These are phyloP conservation scores for Halictus rubicundus DNA, from an alignment of 1,140 invertebrate species.

Conservation along the genomic window DNA sequence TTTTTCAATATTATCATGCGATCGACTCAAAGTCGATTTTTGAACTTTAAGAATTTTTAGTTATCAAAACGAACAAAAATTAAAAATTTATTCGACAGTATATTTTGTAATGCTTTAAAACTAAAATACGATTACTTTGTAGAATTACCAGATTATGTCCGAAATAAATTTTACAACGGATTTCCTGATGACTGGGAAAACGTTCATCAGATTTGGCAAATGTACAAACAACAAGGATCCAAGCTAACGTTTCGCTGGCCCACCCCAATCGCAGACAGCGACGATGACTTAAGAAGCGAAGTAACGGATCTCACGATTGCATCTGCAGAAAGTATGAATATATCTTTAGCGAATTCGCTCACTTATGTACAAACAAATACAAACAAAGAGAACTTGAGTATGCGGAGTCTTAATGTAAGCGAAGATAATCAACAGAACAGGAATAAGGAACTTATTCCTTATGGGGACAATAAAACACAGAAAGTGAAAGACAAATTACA, in stretches of 20 bases:
- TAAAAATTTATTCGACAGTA: too few species aligned
- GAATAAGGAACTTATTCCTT: background rate
- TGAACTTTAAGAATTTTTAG: too few species aligned
- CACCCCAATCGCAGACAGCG: slow-evolving; percentile 70
- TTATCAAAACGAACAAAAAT: too few species aligned
- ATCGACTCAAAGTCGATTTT: too few species aligned
- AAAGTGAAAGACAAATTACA: slow-evolving; percentile 66
- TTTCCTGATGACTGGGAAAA: slow-evolving; percentile 79
- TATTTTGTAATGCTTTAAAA: background rate
- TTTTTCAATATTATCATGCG: slow-evolving; percentile 9
- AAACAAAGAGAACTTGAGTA: background rate
- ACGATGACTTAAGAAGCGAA: slow-evolving; percentile 73
- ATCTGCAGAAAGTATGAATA: background rate
- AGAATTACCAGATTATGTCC: slow-evolving; percentile 75
- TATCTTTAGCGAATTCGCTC: too few species aligned
- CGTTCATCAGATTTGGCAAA: slow-evolving; percentile 71
- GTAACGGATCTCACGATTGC: slow-evolving; percentile 62
- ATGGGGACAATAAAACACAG: background rate
- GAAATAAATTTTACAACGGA: slow-evolving; percentile 74
- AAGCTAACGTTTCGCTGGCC: slow-evolving; percentile 72
- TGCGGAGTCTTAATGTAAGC: background rate
- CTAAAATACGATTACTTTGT: background rate
- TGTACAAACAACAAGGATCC: slow-evolving; percentile 59
- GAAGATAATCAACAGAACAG: background rate
- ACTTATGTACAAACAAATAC: background rate